Percentiles rank a stretch among this genome's conserved stretches.
phyloP scores from a whole-genome alignment of 2,888 invertebrate genomes.

The Bimastos eiseni region DNA sequence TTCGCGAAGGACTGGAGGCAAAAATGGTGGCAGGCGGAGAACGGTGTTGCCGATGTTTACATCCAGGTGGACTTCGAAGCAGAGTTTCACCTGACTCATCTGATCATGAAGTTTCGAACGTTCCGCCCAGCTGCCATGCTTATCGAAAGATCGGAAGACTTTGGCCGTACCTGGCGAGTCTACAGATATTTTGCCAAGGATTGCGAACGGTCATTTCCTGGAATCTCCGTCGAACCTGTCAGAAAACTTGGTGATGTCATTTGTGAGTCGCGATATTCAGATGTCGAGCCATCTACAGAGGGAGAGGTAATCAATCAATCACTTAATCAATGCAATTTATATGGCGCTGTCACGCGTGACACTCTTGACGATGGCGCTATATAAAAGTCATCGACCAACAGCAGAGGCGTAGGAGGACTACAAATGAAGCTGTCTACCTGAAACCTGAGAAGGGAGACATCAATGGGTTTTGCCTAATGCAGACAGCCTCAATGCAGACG shows the following conservation, averaged over 20 bases:
- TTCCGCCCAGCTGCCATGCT: constrained; percentile 97
- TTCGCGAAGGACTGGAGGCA: constrained; percentile 47
- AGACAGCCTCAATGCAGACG: too few species aligned
- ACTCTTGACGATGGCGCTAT: too few species aligned
- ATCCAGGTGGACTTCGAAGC: constrained; percentile 93
- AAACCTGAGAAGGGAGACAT: too few species aligned
- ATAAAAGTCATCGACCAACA: too few species aligned
- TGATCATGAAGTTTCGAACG: constrained; percentile 95
- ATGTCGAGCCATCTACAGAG: constrained; percentile 87
- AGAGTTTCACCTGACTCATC: constrained; percentile 98
- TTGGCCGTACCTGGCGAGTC: constrained; percentile 87
- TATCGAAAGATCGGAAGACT: constrained; percentile 81
- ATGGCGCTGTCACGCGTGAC: too few species aligned
- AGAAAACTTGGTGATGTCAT: constrained; percentile 86
- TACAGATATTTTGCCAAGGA: constrained; percentile 95
- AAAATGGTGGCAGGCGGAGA: constrained; percentile 97
- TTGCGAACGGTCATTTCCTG: constrained; percentile 86
- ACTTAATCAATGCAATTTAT: background rate
- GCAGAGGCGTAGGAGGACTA: too few species aligned
- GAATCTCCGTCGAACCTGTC: constrained; percentile 74
- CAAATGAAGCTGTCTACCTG: too few species aligned
- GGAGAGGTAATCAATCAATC: constrained; percentile 74
- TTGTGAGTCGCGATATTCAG: constrained; percentile 91
- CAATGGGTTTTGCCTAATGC: too few species aligned
- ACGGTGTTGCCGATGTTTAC: constrained; percentile 89